Percentiles rank a stretch among this genome's conserved stretches.
Conservation (phyloP, 2,888 invertebrate species). For the Patella caerulea region DNA sequence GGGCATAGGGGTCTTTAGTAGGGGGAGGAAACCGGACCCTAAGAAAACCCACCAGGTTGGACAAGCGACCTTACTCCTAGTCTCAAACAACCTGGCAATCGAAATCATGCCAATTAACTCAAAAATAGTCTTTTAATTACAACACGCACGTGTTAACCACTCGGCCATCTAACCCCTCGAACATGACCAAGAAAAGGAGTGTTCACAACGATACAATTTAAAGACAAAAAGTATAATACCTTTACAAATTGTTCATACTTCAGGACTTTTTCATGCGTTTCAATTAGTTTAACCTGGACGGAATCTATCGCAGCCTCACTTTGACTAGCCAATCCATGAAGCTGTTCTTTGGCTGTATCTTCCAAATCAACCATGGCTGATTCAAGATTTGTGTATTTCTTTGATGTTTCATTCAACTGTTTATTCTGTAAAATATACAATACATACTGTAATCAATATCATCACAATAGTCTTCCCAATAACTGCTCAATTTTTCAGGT, state of each 20-base stretch:
- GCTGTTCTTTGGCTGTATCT: constrained; percentile 64
- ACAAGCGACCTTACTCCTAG: too few relatives aligned
- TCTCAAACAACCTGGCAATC: too few relatives aligned
- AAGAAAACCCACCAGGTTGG: too few relatives aligned
- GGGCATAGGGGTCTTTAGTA: too few relatives aligned
- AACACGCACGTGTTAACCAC: too few relatives aligned
- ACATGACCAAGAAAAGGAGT: too few relatives aligned
- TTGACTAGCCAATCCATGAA: constrained; percentile 63
- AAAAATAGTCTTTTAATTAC: too few relatives aligned
- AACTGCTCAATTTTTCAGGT: too few relatives aligned
- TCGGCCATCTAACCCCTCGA: too few relatives aligned
- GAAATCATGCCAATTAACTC: too few relatives aligned
- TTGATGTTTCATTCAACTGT: constrained; percentile 53
- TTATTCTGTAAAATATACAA: constrained; percentile 48
- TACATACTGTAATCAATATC: background rate
- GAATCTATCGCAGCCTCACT: constrained; percentile 68
- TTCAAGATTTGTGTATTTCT: constrained; percentile 52
- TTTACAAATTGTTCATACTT: constrained; percentile 64
- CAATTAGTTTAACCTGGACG: constrained; percentile 60
- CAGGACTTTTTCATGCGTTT: constrained; percentile 52
- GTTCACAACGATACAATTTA: background rate
- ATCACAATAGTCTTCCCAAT: background rate
- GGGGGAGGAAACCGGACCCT: too few relatives aligned
- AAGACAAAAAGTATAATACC: constrained; percentile 41
- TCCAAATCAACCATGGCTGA: constrained; percentile 60